These are phyloP conservation scores for Porites divaricata DNA, from an alignment of 92 coral and sea anemone species.

Conservation along the genomic window DNA sequence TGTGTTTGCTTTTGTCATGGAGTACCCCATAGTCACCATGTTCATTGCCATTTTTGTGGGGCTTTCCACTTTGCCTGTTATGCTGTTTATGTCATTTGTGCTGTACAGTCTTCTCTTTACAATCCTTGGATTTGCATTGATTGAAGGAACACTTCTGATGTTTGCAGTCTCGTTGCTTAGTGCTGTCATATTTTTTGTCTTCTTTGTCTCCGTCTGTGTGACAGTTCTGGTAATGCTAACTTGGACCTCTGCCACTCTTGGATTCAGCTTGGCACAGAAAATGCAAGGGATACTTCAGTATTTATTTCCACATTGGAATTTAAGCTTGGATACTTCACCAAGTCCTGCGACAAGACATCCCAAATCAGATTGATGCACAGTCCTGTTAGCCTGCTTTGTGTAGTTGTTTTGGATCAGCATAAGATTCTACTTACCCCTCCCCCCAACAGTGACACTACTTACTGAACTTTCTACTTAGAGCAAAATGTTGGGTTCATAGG, in stretches of 20 bases:
- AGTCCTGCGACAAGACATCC: not conserved
- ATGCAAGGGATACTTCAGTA: conserved; percentile 35
- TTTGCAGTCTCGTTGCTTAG: conserved; percentile 59
- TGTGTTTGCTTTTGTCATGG: conserved; percentile 61
- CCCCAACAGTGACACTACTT: no score
- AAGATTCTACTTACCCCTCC: no score
- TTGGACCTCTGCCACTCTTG: conserved; percentile 56
- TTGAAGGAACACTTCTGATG: conserved; percentile 83
- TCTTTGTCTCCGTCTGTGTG: conserved; percentile 59
- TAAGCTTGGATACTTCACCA: not conserved
- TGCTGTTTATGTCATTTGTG: conserved; percentile 68
- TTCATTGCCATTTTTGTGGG: conserved; percentile 56
- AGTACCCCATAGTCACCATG: conserved; percentile 67
- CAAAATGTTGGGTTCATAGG: no score
- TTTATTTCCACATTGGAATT: conserved; percentile 28
- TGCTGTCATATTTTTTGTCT: conserved; percentile 56
- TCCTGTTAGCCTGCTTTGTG: not conserved
- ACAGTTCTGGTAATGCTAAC: conserved; percentile 52
- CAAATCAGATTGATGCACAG: not conserved
- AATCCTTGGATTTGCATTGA: conserved; percentile 67
- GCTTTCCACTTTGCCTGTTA: conserved; percentile 64
- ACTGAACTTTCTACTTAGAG: no score
- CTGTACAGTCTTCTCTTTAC: conserved; percentile 58
- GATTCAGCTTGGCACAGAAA: conserved; percentile 48
- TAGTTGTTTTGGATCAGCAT: no score